Evolutionary conservation across 1,140 invertebrate genomes (phyloP).

Genomic region (Ectropis grisescens): DNA sequence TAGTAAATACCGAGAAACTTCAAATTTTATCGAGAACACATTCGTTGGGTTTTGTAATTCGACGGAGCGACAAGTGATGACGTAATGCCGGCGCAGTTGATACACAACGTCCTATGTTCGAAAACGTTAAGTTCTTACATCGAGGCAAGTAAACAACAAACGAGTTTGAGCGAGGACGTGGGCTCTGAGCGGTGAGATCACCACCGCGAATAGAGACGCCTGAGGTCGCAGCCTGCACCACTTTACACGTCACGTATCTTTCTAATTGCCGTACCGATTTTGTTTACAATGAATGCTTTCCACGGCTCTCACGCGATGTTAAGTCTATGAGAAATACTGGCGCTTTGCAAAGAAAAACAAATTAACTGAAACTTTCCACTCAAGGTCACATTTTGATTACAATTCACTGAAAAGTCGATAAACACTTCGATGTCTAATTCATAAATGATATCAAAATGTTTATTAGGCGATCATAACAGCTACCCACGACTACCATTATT

Average conservation of each 20-base stretch:
- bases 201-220: slow-evolving; percentile 42
- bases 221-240: slow-evolving; percentile 52
- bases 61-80: slow-evolving; percentile 17
- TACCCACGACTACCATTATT: no score
- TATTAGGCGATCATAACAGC: no score
- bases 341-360: not conserved
- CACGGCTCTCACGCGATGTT: slow-evolving; percentile 23
- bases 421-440: no score
- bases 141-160: slow-evolving; percentile 57
- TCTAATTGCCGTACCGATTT: slow-evolving; percentile 46
- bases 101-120: slow-evolving; percentile 30
- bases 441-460: no score
- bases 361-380: no score
- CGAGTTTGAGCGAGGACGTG: slow-evolving; percentile 61
- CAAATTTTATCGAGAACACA: no score
- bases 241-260: slow-evolving; percentile 48
- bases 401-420: no score
- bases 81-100: slow-evolving; percentile 30
- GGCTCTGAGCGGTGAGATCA: slow-evolving; percentile 51
- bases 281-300: slow-evolving; percentile 33
- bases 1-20: not conserved
- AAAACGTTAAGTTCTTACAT: slow-evolving; percentile 44
- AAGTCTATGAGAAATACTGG: slow-evolving; percentile 10
- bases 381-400: no score
- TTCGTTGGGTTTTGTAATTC: no score